Evolutionary conservation across 2,888 invertebrate genomes (phyloP).

Genomic region (Pyrocoelia pectoralis): DNA sequence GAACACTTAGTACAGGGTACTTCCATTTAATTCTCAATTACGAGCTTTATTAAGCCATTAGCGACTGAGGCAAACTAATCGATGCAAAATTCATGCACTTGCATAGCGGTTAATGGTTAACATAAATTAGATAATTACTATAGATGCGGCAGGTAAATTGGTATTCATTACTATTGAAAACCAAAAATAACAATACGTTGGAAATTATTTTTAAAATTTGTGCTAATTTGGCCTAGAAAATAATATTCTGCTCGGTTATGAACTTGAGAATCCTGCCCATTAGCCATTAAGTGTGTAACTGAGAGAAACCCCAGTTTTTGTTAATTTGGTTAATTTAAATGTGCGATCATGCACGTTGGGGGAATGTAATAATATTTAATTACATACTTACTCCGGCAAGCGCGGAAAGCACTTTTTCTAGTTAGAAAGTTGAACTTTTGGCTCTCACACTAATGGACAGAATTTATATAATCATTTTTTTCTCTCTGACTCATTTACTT

Average conservation of each 20-base stretch:
- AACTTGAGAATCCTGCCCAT: background rate
- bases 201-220: background rate
- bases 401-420: background rate
- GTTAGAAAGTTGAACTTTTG: background rate
- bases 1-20: slow-evolving; percentile 25
- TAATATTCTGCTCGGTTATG: background rate
- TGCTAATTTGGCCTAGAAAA: background rate
- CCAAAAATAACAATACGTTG: background rate
- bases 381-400: slow-evolving; percentile 16
- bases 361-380: slow-evolving; percentile 22
- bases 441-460: background rate
- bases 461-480: background rate
- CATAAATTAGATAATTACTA: too few relatives aligned
- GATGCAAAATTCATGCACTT: slow-evolving; percentile 23
- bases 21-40: slow-evolving; percentile 26
- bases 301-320: slow-evolving; percentile 12
- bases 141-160: too few relatives aligned
- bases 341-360: slow-evolving; percentile 23
- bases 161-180: background rate
- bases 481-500: background rate
- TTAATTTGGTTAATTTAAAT: slow-evolving; percentile 28
- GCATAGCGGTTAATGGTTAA: slow-evolving; percentile 14
- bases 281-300: background rate
- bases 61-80: slow-evolving; percentile 20
- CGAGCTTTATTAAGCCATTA: slow-evolving; percentile 27